Conservation (phyloP, 2,113 vertebrate genomes). For the Callopanchax toddi region DNA sequence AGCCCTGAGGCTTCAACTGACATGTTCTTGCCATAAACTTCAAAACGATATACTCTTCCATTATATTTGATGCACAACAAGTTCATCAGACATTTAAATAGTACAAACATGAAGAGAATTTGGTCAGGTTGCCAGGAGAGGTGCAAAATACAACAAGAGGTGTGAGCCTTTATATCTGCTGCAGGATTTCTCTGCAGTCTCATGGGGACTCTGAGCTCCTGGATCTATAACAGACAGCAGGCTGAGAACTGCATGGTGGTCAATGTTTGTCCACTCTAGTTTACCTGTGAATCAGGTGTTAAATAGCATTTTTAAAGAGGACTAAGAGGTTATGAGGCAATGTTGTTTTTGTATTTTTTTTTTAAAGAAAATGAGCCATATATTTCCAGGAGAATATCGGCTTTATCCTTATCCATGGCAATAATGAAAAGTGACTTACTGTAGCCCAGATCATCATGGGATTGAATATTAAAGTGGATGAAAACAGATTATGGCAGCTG, state of each 20-base stretch:
- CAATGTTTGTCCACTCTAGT: constrained; percentile 92
- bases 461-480: constrained; percentile 1
- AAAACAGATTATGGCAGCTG: constrained; percentile 15
- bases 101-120: not conserved
- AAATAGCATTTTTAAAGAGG: constrained; percentile 81
- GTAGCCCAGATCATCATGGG: not conserved
- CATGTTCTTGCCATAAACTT: constrained; percentile 11
- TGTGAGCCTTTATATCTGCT: not conserved
- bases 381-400: not conserved
- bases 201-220: constrained; percentile 2
- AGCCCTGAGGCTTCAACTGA: constrained; percentile 24
- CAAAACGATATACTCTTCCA: constrained; percentile 5
- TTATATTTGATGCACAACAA: constrained; percentile 20
- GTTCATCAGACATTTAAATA: constrained; percentile 4
- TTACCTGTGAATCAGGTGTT: constrained; percentile 93
- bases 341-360: not conserved
- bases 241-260: constrained; percentile 80
- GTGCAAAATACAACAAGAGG: not conserved
- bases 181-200: constrained; percentile 9
- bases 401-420: not conserved
- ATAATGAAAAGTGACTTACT: not conserved
- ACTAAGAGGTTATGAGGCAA: constrained; percentile 27
- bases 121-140: not conserved
- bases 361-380: constrained; percentile 14
- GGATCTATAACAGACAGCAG: constrained; percentile 76